These are phyloP conservation scores for Idaea biselata DNA, from an alignment of 2,888 invertebrate genomes.

Conservation along the genomic window DNA sequence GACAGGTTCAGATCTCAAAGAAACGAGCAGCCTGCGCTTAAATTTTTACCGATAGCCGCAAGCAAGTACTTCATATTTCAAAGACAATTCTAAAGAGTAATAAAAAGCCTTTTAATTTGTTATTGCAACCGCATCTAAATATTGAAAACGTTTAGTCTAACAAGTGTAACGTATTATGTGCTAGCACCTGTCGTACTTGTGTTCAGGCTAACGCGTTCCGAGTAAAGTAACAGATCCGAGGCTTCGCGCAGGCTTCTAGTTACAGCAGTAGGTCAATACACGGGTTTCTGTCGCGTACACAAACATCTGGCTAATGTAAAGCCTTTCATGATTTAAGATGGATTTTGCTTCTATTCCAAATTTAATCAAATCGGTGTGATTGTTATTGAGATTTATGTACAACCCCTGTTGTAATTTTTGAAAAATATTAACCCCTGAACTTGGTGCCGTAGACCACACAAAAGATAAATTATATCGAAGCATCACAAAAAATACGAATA, in stretches of 20 bases:
- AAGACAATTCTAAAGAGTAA: neutral
- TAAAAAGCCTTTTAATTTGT: conserved; percentile 6
- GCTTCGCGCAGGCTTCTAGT: conserved; percentile 23
- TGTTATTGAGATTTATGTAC: too few relatives aligned
- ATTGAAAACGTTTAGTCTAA: conserved; percentile 14
- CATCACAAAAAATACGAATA: neutral
- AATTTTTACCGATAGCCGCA: neutral
- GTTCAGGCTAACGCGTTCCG: conserved; percentile 10
- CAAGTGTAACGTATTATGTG: conserved; percentile 9
- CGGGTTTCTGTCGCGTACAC: conserved; percentile 25
- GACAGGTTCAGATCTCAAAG: neutral
- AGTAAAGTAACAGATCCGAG: conserved; percentile 14
- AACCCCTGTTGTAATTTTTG: too few relatives aligned
- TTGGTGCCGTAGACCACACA: too few relatives aligned
- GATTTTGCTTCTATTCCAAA: neutral
- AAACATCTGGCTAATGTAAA: conserved; percentile 29
- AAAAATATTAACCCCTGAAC: too few relatives aligned
- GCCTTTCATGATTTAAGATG: conserved; percentile 16
- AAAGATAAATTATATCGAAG: neutral
- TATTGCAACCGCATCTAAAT: conserved; percentile 4
- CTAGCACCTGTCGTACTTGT: conserved; percentile 15
- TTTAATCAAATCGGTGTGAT: too few relatives aligned
- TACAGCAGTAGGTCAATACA: conserved; percentile 28
- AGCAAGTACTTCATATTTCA: neutral
- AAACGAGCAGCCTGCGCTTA: neutral